These are phyloP conservation scores for Leucophenga maculata DNA, from an alignment of 2,888 invertebrate species.

Conservation along the genomic window DNA sequence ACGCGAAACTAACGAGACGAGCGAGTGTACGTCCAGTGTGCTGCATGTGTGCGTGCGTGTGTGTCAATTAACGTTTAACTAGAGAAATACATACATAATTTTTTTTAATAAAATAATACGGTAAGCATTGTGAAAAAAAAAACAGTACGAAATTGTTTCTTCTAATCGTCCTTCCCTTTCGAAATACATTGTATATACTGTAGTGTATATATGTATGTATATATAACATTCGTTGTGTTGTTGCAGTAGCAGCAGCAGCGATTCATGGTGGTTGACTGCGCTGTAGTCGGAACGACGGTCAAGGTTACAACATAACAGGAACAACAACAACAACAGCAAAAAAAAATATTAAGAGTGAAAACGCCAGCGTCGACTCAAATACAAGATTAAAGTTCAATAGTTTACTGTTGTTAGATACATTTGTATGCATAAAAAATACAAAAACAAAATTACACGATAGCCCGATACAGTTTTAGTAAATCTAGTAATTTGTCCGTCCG, in stretches of 20 bases:
- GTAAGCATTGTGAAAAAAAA: conserved; percentile 5
- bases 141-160: neutral
- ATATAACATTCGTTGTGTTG: neutral
- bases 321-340: conserved; percentile 15
- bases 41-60: neutral
- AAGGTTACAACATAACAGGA: conserved; percentile 6
- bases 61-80: neutral
- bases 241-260: neutral
- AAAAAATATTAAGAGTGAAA: neutral
- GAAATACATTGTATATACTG: no score
- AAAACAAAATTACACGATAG: neutral
- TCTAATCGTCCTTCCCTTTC: no score
- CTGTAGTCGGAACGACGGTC: conserved; percentile 11
- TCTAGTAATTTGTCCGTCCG: no score
- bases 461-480: no score
- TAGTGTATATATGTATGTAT: no score
- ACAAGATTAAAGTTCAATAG: conserved; percentile 13
- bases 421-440: neutral
- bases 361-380: neutral
- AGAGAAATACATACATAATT: neutral
- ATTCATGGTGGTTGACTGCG: neutral
- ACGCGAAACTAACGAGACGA: no score
- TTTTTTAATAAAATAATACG: conserved; percentile 5
- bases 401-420: neutral
- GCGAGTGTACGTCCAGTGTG: no score